Conservation (phyloP, 2,888 invertebrate species). For the Xylota sylvarum region DNA sequence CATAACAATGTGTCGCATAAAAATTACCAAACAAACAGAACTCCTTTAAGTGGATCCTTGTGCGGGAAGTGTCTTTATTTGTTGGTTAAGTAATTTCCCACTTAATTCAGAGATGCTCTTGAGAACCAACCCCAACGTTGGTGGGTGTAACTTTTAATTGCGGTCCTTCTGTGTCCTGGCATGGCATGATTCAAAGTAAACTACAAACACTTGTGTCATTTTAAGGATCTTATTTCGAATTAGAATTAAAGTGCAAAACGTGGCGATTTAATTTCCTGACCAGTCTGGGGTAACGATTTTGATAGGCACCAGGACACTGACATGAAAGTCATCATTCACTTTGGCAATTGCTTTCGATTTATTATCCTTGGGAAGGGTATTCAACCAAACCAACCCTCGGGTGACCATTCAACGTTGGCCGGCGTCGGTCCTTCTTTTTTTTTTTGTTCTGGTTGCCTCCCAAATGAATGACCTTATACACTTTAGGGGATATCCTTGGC, state of each 20-base stretch:
- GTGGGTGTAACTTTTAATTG: conserved; percentile 22
- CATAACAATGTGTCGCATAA: conserved; percentile 26
- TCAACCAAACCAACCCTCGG: background rate
- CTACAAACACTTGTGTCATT: conserved; percentile 6
- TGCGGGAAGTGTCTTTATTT: background rate
- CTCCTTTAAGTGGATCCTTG: conserved; percentile 6
- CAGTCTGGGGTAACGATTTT: background rate
- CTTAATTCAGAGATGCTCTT: conserved; percentile 36
- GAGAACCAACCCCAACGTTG: background rate
- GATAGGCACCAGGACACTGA: background rate
- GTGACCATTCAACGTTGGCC: background rate
- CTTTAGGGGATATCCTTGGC: conserved; percentile 4
- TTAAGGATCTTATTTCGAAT: background rate
- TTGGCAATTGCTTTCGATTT: conserved; percentile 20
- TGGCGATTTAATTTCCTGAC: conserved; percentile 12
- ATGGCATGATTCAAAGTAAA: background rate
- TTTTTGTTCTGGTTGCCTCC: background rate
- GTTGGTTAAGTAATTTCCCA: conserved; percentile 42
- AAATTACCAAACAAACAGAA: background rate
- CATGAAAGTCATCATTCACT: conserved; percentile 22
- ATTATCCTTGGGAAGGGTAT: conserved; percentile 14
- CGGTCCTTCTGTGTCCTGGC: conserved; percentile 3
- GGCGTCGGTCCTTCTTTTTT: background rate
- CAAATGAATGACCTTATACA: conserved; percentile 21
- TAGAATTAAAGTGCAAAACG: conserved; percentile 7